Percentiles rank a stretch among this genome's conserved stretches.
Conservation (phyloP, 2,113 vertebrate genomes). For the Cryptomyrus ogoouensis region DNA sequence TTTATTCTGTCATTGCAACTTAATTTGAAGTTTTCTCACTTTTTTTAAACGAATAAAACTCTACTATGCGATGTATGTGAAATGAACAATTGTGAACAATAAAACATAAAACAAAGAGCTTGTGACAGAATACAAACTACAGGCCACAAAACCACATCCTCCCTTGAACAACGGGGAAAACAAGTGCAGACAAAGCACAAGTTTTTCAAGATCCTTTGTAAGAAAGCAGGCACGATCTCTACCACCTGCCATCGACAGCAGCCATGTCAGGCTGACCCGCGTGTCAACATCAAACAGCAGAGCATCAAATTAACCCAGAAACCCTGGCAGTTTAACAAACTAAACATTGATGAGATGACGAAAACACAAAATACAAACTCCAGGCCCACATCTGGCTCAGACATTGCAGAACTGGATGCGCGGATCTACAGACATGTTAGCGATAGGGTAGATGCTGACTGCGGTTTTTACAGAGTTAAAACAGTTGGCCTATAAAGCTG, state of each 20-base stretch:
- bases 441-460: neutral
- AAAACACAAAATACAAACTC: neutral
- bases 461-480: neutral
- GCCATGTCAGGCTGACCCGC: neutral
- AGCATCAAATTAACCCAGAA: neutral
- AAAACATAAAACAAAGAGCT: neutral
- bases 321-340: neutral
- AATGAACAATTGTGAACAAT: neutral
- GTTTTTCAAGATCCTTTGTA: neutral
- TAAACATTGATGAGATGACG: neutral
- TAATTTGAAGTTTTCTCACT: neutral
- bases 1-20: neutral
- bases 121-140: neutral
- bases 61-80: neutral
- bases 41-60: neutral
- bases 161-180: neutral
- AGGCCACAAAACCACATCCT: slow-evolving; percentile 23
- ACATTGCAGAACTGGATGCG: neutral
- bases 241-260: neutral
- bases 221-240: neutral
- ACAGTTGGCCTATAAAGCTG: neutral
- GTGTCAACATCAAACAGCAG: neutral
- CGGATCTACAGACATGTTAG: neutral
- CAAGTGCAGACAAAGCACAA: neutral
- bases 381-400: neutral